Evolutionary conservation across 1,140 invertebrate genomes (phyloP), one percentile per base, ranked within the genome.

Genomic region (Pristionchus pacificus): DNA sequence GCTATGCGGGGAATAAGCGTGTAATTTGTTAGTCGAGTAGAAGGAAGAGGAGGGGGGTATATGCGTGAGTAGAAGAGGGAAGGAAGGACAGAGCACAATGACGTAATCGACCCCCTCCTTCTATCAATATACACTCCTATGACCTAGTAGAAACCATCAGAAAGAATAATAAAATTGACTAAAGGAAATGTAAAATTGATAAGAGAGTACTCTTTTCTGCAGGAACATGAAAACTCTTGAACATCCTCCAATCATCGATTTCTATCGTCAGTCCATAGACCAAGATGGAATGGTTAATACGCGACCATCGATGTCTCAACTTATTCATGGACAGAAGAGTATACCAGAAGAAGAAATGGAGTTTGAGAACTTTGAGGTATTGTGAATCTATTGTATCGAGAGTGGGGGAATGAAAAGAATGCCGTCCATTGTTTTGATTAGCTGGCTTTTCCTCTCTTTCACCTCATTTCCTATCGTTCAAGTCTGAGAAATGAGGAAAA

Each of bases 181-280:
- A 63, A 63, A 63, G 19, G 15, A 19, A 38, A 66, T 62, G 15
- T 29, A 25, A 6, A 19, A 31, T 19, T 72, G 1, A 15, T 2
- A 15, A 10, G 72, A 24, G 28, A 49, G 15, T 75, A 38, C 0
- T 30, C 27, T 62, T 73, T 68, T 25, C 6, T 28, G 60, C 24
- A 83, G 79, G 27, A 69, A 77, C 65, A 80, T 79, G 63, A 68
- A 79, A 58, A 80, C 79, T 2, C 65, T 83, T 3, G 81, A 83
- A 30, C 74, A 79, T 74, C 82, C 81, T 24, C 81, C 81, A 55
- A 77, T 78, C 33, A 83, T 83, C 30, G 81, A 84, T 68, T 83
- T 79, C 58, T 83, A 83, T 66, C 82, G 80, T n/a, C 81, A 83
- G 67, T 77, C 82, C 1, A 57, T 77, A 24, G 80, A 83, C 30